Conservation (phyloP, 2,888 invertebrate genomes). For the Euplagia quadripunctaria region DNA sequence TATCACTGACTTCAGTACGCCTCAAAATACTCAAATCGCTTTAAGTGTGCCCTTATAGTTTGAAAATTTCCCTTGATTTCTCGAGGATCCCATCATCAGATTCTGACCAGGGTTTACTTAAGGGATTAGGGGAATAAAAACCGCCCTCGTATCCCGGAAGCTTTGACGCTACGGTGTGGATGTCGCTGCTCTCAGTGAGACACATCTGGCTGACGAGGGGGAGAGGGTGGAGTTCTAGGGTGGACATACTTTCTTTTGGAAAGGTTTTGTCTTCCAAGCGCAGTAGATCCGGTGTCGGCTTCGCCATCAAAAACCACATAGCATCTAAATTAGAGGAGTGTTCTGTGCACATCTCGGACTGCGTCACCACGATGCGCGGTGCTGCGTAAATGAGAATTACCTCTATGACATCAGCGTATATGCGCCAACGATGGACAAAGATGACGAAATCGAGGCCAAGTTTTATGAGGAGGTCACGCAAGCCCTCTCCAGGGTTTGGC, state of each 20-base stretch:
- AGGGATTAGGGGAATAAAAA: no score
- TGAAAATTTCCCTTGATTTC: no score
- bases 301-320: constrained; percentile 4
- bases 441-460: background rate
- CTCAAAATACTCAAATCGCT: no score
- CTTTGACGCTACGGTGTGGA: background rate
- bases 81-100: no score
- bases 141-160: background rate
- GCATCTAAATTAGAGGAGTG: background rate
- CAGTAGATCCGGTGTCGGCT: background rate
- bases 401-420: background rate
- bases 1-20: no score
- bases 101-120: no score
- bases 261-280: background rate
- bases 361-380: background rate
- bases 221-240: background rate
- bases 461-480: background rate
- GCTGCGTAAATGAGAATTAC: background rate
- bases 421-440: constrained; percentile 1
- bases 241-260: background rate
- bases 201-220: background rate
- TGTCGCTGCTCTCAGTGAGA: background rate
- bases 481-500: background rate
- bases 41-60: no score
- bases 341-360: background rate